Percentiles rank a stretch among this genome's conserved stretches.
phyloP scores from a whole-genome alignment of 2,113 vertebrate species.

The Stegostoma tigrinum region DNA sequence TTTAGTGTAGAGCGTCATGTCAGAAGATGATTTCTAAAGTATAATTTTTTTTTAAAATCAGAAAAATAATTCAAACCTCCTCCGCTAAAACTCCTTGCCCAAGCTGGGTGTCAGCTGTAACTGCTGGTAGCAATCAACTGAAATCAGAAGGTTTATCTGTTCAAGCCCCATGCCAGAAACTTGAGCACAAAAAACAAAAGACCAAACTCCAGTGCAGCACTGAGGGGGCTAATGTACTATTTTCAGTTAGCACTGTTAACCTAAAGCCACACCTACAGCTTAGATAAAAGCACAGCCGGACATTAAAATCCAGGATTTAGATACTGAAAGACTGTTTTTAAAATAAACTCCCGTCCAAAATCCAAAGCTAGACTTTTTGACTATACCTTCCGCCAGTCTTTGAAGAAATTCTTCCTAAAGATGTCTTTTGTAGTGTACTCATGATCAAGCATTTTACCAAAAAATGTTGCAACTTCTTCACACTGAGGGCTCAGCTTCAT shows the following conservation, averaged over 20 bases:
- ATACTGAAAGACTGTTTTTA: not conserved
- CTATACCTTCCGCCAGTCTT: slow-evolving; percentile 91
- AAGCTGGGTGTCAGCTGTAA: not conserved
- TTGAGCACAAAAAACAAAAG: not conserved
- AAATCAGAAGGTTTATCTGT: not conserved
- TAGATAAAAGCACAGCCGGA: not conserved
- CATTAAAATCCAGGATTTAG: not conserved
- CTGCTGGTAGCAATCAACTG: not conserved
- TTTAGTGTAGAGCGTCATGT: not conserved
- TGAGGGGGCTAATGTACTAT: not conserved
- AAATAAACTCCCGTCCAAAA: not conserved
- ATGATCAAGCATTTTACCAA: slow-evolving; percentile 96
- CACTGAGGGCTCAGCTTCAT: slow-evolving; percentile 82
- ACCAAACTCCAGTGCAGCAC: not conserved
- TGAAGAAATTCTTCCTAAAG: slow-evolving; percentile 96
- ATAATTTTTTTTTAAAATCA: no score
- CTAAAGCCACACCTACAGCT: not conserved
- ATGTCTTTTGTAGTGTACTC: slow-evolving; percentile 96
- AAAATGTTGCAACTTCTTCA: slow-evolving; percentile 94
- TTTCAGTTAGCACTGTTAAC: not conserved
- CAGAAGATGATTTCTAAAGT: not conserved
- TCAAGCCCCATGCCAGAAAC: not conserved
- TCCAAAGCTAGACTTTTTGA: not conserved
- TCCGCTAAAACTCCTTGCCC: not conserved
- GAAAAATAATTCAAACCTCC: not conserved